Base-by-base conservation (phyloP, 2,888 invertebrate species). In the Mylabris sibirica region DNA sequence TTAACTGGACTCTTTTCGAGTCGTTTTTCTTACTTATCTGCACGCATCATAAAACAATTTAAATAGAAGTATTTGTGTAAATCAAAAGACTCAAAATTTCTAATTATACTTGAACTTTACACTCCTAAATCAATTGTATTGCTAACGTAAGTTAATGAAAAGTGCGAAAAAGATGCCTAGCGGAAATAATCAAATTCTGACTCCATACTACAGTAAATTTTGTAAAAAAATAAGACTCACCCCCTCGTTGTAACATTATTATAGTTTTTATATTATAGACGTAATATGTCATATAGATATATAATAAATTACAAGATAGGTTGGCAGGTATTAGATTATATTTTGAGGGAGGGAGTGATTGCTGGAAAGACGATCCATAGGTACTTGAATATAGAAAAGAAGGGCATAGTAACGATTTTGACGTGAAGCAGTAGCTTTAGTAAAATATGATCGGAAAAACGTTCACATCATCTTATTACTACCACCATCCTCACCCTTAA, bases 321-420 rank as follows among this genome's bases (percentile, higher is more conserved):
- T 24, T 53, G 53, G 53, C 53, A 53, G 53, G 53, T 53, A 53
- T 53, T 53, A 53, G 53, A 53, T 53, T 53, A 24, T 22, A 53
- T 53, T 12, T 22, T 53, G 11, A 11, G 22, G 24, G 53, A 22
- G 53, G 24, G 53, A 22, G 53, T 53, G 53, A 53, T 24, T 53
- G 53, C 9, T 20, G 17, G 20, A 17, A 20, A 49, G 17, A 20
- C 49, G 8, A 20, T 8, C 49, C 8, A 49, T 53, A 53, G 53
- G 17, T 20, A 49, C 17, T 20, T 1, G 44, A 22, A 53, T 22
- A 24, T 30, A 30, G 53, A 53, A 53, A 53, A 8, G 53, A 8
- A 53, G 22, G 49, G 49, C 11, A 0, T 20, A 20, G 17, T 20
- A 2, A 49, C 14, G 12, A 53, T 24, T 53, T 53, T 24, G 22